Evolutionary conservation across 2,888 invertebrate species (phyloP), one percentile per base, ranked within the genome.

Genomic region (Euplagia quadripunctaria): DNA sequence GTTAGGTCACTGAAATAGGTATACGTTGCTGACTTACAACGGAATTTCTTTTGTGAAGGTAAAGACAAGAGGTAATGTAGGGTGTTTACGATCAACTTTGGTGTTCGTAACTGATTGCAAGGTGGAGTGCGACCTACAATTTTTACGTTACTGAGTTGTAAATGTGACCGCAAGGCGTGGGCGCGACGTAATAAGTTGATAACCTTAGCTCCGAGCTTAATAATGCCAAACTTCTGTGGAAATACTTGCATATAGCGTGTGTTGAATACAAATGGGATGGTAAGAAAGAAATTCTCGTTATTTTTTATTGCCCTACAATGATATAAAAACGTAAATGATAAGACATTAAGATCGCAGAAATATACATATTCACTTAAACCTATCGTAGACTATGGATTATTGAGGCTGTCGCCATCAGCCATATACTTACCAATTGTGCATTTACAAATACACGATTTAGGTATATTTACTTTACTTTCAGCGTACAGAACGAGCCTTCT

Each of bases 131-230:
- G 83, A 77, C 84, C 81, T 71, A 72, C 78, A 79, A 68, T 79
- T 43, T 71, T 74, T 42, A 68, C 9, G 68, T 72, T 70, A 74
- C 71, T 72, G 71, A 72, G 69, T 78, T 73, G 84, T 80, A 73
- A 81, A 82, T 84, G 82, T 83, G 77, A 87, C 86, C 85, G 81
- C 86, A 84, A 73, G 75, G 72, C 68, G 76, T 74, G 79, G 85
- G 82, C 74, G 85, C 80, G 85, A 70, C 86, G 78, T 77, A 85
- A 84, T 85, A 51, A 49, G 70, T 70, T 70, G 70, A 70, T 70
- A 77, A 84, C 85, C 86, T 85, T 76, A 67, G 61, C 67, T 61
- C 51, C 51, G 41, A 51, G 67, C 67, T 68, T 75, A 77, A 78
- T 72, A 75, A 71, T 74, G 74, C n/a, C 68, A 72, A 69, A 73